Evolutionary conservation across 2,113 vertebrate species (phyloP).

Genomic region (Sebastes schlegelii): DNA sequence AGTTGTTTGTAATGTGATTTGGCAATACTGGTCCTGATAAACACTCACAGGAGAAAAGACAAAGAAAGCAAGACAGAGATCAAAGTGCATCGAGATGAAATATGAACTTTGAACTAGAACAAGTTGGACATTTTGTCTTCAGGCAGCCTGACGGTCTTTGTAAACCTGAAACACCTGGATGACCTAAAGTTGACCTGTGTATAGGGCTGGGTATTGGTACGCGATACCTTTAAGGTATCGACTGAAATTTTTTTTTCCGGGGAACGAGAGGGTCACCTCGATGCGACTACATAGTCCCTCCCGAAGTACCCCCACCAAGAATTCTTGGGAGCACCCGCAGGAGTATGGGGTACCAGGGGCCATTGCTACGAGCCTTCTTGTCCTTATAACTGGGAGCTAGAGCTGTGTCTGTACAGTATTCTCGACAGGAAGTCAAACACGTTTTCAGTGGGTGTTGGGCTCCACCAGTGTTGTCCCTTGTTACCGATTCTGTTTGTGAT

Average conservation of each 20-base stretch:
- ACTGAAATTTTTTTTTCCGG: too few species aligned
- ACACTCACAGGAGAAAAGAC: background rate
- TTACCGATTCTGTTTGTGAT: background rate
- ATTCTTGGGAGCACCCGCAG: background rate
- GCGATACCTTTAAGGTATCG: too few species aligned
- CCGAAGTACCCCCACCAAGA: too few species aligned
- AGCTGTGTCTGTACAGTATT: background rate
- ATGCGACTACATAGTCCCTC: background rate
- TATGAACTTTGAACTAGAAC: slow-evolving; percentile 5
- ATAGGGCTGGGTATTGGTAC: background rate
- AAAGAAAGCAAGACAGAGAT: background rate
- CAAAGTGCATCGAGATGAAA: slow-evolving; percentile 10
- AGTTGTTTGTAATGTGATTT: background rate
- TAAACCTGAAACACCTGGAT: slow-evolving; percentile 19
- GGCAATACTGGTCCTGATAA: background rate
- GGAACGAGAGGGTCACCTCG: background rate
- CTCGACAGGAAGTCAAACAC: background rate
- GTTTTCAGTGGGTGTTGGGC: background rate
- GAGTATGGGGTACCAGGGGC: background rate
- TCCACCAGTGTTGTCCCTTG: background rate
- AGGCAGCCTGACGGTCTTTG: slow-evolving; percentile 2
- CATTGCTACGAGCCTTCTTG: background rate
- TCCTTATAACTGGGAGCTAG: too few species aligned
- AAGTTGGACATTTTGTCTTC: background rate
- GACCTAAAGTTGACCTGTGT: slow-evolving; percentile 1